Conservation (phyloP, 2,113 vertebrate species). For the Hydropotes inermis region DNA sequence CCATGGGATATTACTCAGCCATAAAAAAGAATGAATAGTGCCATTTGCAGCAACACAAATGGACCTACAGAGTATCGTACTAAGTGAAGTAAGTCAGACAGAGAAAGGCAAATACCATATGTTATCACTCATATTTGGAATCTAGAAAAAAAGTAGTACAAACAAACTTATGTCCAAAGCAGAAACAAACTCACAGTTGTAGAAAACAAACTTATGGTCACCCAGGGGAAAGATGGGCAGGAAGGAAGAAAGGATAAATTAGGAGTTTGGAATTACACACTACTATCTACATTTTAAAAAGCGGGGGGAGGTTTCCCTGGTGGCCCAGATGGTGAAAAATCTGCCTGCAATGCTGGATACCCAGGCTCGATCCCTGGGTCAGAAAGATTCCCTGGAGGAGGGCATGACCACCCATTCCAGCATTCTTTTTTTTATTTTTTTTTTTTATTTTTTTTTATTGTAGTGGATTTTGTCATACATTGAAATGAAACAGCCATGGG, state of each 20-base stretch:
- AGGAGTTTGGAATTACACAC: not conserved
- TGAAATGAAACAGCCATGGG: too few species aligned
- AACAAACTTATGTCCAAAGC: not conserved
- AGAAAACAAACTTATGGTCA: not conserved
- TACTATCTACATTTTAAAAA: not conserved
- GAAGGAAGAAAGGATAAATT: rapidly evolving
- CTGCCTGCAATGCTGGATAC: not conserved
- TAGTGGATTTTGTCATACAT: too few species aligned
- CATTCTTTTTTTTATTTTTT: too few species aligned
- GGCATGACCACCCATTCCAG: not conserved
- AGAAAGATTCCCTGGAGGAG: not conserved
- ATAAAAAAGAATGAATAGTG: too few species aligned
- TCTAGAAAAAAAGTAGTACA: not conserved
- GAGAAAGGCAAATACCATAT: not conserved
- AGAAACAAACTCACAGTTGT: not conserved
- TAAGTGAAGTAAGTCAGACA: not conserved
- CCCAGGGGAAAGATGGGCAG: not conserved
- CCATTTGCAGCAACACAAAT: not conserved
- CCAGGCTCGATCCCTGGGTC: not conserved
- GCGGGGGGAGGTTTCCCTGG: rapidly evolving
- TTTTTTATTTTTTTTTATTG: too few species aligned
- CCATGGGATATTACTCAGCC: not conserved
- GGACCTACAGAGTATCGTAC: not conserved
- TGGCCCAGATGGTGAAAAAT: not conserved
- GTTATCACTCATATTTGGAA: not conserved